phyloP scores from a whole-genome alignment of 2,888 invertebrate genomes.

The Eulithis prunata region DNA sequence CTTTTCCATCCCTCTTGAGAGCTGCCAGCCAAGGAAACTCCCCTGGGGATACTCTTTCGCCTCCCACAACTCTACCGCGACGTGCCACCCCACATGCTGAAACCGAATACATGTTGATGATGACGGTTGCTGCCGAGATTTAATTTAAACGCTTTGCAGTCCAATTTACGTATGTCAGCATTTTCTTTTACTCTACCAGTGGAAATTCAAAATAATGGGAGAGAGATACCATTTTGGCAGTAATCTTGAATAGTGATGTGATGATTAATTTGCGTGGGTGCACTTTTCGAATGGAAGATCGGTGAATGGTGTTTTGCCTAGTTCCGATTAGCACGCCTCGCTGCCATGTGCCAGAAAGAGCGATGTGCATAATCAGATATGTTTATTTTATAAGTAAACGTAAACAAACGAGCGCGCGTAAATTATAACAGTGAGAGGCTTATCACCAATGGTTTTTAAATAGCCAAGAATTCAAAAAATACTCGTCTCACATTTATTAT shows the following conservation, averaged over 20 bases:
- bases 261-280: conserved; percentile 24
- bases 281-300: conserved; percentile 23
- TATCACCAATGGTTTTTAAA: conserved; percentile 37
- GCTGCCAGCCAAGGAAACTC: conserved; percentile 92
- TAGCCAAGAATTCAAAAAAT: conserved; percentile 36
- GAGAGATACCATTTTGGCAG: no score
- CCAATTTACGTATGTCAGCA: not conserved
- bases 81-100: conserved; percentile 83
- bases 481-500: conserved; percentile 45
- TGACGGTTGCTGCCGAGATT: not conserved
- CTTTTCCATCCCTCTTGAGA: conserved; percentile 85
- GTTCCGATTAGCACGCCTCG: conserved; percentile 30
- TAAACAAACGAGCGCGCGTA: conserved; percentile 33
- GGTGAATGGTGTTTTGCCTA: conserved; percentile 35
- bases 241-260: not conserved
- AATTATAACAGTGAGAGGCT: no score
- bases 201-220: not conserved
- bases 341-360: conserved; percentile 9
- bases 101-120: conserved; percentile 2
- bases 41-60: conserved; percentile 85
- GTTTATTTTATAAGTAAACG: conserved; percentile 25
- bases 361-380: conserved; percentile 33
- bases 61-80: conserved; percentile 88
- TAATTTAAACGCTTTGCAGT: no score
- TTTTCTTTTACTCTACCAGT: not conserved